Base-by-base conservation (phyloP, 2,113 vertebrate genomes). In the Sceloporus tristichus region DNA sequence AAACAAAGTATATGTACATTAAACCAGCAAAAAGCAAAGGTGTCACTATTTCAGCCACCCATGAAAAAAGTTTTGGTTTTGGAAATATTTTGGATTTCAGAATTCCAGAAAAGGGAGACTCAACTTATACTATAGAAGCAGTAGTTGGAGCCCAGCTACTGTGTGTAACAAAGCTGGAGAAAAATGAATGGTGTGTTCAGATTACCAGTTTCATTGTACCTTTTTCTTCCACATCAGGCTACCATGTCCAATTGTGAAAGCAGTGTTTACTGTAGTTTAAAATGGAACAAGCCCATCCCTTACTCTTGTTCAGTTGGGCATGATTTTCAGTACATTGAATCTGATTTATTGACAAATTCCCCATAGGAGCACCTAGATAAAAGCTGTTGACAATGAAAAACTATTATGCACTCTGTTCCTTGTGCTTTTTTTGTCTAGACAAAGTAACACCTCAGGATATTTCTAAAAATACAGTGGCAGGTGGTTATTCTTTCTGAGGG, bases 401-500 rank as follows among this genome's bases (percentile, higher is more conserved):
- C 48, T 83, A 80, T 93, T 90, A 19, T 89, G 25, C 89, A 87
- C 92, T 94, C 56, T 3, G 19, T 88, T 94, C 88, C 91, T 79
- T 94, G 92, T 90, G 87, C 38, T 93, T 90, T 90, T 56, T 93
- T 92, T 93, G 94, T 97, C 96, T 96, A 96, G 96, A 96, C 95
- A 95, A 87, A 85, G 70, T 91, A 29, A 95, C 85, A 92, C 77
- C 65, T 59, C 54, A 90, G 62, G 80, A 91, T 81, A 82, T 91
- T 92, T 91, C 86, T 78, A 82, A 90, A 87, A 88, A 70, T 94
- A 92, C 84, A 88, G 59, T 9, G 66, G 90, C 92, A 93, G 90
- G 90, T 87, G 74, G 74, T 90, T 94, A 93, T 94, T 86, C 56
- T 91, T 91, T 93, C 89, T 89, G 86, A 88, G 38, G 88, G n/a